Evolutionary conservation across 2,888 invertebrate species (phyloP).

Genomic region (Lithosia quadra): DNA sequence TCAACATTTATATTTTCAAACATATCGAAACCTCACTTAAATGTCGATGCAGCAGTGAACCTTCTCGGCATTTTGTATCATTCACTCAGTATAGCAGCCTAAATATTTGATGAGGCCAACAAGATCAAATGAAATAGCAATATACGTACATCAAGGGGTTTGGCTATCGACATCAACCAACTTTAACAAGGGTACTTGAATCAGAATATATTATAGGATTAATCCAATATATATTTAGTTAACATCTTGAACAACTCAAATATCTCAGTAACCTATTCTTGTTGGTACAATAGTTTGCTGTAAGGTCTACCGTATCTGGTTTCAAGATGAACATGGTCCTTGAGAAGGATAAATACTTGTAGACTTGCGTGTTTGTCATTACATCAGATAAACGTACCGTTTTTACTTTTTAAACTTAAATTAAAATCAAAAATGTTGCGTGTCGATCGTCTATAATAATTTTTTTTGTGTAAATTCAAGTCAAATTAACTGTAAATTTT

Average conservation of each 20-base stretch:
- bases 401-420: too few relatives aligned
- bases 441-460: too few relatives aligned
- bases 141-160: constrained; percentile 61
- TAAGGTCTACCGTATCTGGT: constrained; percentile 32
- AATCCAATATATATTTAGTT: constrained; percentile 52
- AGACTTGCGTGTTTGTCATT: constrained; percentile 29
- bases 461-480: too few relatives aligned
- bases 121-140: constrained; percentile 81
- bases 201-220: constrained; percentile 78
- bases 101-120: constrained; percentile 84
- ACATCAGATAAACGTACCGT: not conserved
- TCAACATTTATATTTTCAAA: too few relatives aligned
- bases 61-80: constrained; percentile 64
- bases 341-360: constrained; percentile 18
- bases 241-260: constrained; percentile 57
- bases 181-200: constrained; percentile 82
- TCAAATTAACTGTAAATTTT: too few relatives aligned
- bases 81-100: constrained; percentile 79
- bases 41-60: constrained; percentile 66
- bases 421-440: too few relatives aligned
- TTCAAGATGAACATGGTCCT: constrained; percentile 35
- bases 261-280: constrained; percentile 44
- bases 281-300: constrained; percentile 43
- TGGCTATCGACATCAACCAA: constrained; percentile 52
- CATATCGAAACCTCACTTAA: constrained; percentile 46